These are phyloP conservation scores for Dasysyrphus albostriatus DNA, from an alignment of 2,888 invertebrate species.

Conservation along the genomic window DNA sequence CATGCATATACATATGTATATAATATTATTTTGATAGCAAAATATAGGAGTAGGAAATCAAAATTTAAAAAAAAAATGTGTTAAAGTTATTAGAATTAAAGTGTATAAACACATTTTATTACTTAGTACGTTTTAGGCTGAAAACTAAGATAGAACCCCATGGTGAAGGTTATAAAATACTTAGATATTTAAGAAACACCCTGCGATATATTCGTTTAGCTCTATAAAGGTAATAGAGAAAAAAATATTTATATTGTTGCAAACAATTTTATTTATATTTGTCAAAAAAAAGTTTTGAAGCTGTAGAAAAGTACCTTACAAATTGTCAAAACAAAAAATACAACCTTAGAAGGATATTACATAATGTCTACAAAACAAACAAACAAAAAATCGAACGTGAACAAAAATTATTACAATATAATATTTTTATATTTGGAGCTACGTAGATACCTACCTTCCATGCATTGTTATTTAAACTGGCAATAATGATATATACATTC, in stretches of 20 bases:
- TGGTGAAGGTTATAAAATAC: constrained; percentile 76
- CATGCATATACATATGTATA: constrained; percentile 48
- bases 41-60: constrained; percentile 72
- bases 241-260: constrained; percentile 74
- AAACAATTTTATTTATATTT: constrained; percentile 73
- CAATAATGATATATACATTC: constrained; percentile 76
- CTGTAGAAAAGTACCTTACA: constrained; percentile 74
- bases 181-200: constrained; percentile 72
- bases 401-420: constrained; percentile 67
- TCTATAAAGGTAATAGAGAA: constrained; percentile 62
- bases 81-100: constrained; percentile 65
- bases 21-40: constrained; percentile 70
- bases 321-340: constrained; percentile 63
- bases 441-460: constrained; percentile 83
- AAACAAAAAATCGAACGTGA: constrained; percentile 65
- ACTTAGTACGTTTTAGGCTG: constrained; percentile 71
- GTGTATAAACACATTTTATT: constrained; percentile 65
- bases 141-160: constrained; percentile 73
- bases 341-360: constrained; percentile 57
- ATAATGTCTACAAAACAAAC: constrained; percentile 66
- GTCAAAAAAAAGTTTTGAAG: constrained; percentile 73
- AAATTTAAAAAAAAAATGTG: constrained; percentile 69
- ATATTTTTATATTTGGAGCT: constrained; percentile 82
- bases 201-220: constrained; percentile 76
- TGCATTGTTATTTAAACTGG: constrained; percentile 77